phyloP scores from a whole-genome alignment of 2,888 invertebrate species.

The Gari tellinella region DNA sequence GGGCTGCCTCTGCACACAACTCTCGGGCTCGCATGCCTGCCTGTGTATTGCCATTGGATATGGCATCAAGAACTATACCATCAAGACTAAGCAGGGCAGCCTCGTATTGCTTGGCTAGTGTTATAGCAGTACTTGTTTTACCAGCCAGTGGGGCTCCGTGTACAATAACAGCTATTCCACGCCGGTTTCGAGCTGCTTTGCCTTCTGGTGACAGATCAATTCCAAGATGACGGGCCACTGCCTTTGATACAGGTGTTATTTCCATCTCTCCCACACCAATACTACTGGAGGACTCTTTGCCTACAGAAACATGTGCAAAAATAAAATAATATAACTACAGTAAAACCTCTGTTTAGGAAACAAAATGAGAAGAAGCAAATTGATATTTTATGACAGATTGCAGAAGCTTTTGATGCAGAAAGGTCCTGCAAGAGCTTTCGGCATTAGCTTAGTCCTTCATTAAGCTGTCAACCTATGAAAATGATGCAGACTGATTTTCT shows the following conservation, averaged over 20 bases:
- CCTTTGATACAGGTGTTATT: conserved; percentile 84
- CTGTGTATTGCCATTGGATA: conserved; percentile 81
- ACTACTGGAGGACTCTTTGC: conserved; percentile 68
- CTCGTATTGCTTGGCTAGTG: conserved; percentile 82
- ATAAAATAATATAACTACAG: not conserved
- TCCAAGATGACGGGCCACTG: conserved; percentile 84
- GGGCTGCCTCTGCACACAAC: conserved; percentile 83
- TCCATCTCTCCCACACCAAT: conserved; percentile 83
- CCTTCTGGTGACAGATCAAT: conserved; percentile 84
- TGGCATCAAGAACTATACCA: conserved; percentile 83
- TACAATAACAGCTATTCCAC: conserved; percentile 84
- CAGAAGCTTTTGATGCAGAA: no score
- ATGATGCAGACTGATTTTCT: no score
- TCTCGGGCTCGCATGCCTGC: conserved; percentile 81
- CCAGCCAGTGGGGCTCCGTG: conserved; percentile 84
- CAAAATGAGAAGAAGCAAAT: no score
- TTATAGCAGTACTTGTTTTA: conserved; percentile 80
- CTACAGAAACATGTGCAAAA: conserved; percentile 24
- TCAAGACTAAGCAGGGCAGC: conserved; percentile 83
- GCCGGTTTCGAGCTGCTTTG: conserved; percentile 83
- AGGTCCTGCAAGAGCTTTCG: no score
- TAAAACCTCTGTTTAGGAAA: no score
- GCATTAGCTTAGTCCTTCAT: no score
- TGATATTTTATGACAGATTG: no score
- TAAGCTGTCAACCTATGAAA: no score